Conservation (phyloP, 2,113 vertebrate genomes). For the Cottus gobio region DNA sequence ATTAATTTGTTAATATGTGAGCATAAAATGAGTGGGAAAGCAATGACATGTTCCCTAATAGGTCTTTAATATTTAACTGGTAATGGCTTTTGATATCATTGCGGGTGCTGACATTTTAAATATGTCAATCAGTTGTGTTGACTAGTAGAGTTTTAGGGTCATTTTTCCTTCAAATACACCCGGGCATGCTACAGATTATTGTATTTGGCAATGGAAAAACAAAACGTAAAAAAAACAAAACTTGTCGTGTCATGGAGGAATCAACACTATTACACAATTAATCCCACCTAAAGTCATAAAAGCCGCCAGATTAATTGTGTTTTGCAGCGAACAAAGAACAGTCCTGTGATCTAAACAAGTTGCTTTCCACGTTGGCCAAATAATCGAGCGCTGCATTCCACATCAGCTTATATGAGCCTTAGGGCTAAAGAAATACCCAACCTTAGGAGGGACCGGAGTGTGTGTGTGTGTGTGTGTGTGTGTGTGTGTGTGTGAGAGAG, state of each 20-base stretch:
- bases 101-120: background rate
- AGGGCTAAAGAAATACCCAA: conserved; percentile 59
- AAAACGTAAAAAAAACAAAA: background rate
- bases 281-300: conserved; percentile 68
- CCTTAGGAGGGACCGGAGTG: conserved; percentile 29
- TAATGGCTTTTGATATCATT: background rate
- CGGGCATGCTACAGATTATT: background rate
- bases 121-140: background rate
- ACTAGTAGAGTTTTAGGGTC: background rate
- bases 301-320: conserved; percentile 62
- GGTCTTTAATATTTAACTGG: conserved; percentile 4
- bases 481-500: conserved; percentile 23
- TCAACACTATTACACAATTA: conserved; percentile 56
- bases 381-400: conserved; percentile 74
- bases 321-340: conserved; percentile 66
- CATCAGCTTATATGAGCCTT: conserved; percentile 73
- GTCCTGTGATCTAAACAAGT: conserved; percentile 72
- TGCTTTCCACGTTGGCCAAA: conserved; percentile 60
- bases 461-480: conserved; percentile 12
- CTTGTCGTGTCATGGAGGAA: conserved; percentile 24
- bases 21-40: conserved; percentile 10
- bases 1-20: conserved; percentile 17
- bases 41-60: background rate
- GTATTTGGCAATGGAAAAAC: conserved; percentile 35
- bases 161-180: background rate